Percentiles rank a stretch among this genome's conserved stretches.
Evolutionary conservation across 2,888 invertebrate species (phyloP).

Genomic region (Ormyrus rosae): DNA sequence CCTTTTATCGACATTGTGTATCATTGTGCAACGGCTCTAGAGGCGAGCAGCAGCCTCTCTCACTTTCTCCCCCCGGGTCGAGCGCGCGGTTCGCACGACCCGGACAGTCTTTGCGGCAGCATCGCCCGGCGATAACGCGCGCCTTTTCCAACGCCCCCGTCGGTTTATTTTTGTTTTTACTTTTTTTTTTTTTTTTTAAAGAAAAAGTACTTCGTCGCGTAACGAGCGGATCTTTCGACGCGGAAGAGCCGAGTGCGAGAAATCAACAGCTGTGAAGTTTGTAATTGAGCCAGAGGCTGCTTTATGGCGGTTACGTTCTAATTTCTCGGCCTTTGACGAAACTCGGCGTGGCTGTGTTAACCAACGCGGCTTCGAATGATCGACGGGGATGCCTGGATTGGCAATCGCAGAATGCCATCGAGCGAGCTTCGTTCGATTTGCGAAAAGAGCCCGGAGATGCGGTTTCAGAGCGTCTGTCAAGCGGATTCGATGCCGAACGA

Average conservation of each 20-base stretch:
- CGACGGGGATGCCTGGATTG: too few species aligned
- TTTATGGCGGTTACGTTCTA: too few species aligned
- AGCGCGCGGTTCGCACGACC: constrained; percentile 28
- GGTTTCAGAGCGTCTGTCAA: constrained; percentile 1
- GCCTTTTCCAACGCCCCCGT: constrained; percentile 13
- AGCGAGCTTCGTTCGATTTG: constrained; percentile 8
- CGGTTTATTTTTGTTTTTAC: background rate
- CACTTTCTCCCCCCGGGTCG: constrained; percentile 44
- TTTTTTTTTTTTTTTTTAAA: background rate
- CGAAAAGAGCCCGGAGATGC: constrained; percentile 16
- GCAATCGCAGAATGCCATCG: constrained; percentile 11
- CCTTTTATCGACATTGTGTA: constrained; percentile 45
- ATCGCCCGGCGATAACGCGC: constrained; percentile 41
- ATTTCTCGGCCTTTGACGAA: too few species aligned
- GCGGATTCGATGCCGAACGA: constrained; percentile 3
- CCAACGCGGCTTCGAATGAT: background rate
- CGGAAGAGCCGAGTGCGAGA: background rate
- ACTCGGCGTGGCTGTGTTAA: background rate
- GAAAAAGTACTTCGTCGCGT: too few species aligned
- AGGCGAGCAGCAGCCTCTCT: constrained; percentile 39
- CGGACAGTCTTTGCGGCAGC: constrained; percentile 34
- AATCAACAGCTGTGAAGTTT: background rate
- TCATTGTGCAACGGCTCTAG: constrained; percentile 48
- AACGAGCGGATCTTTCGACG: background rate
- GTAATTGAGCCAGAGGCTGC: background rate